phyloP scores from a whole-genome alignment of 2,888 invertebrate species.

The Rhorus exstirpatorius region DNA sequence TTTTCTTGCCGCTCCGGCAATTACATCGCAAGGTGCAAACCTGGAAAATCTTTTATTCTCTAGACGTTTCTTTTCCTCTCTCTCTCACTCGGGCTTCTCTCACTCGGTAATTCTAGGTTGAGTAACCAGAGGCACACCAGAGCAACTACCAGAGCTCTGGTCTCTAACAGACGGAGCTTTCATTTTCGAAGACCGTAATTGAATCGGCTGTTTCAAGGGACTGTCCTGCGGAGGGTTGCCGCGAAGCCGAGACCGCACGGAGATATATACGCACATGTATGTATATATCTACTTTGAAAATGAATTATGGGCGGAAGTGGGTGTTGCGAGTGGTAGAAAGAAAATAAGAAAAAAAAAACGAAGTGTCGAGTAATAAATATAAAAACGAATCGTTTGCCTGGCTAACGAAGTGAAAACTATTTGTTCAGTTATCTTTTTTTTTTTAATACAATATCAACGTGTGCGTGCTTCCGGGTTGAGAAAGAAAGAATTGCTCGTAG shows the following conservation, averaged over 20 bases:
- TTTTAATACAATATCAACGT: background rate
- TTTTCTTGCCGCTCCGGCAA: constrained; percentile 73
- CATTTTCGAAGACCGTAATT: constrained; percentile 61
- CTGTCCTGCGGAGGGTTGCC: constrained; percentile 29
- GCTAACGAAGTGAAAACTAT: constrained; percentile 57
- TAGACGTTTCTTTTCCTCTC: constrained; percentile 44
- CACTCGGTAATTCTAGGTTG: constrained; percentile 78
- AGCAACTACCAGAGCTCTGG: constrained; percentile 21
- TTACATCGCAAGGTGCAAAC: constrained; percentile 83
- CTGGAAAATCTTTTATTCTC: constrained; percentile 77
- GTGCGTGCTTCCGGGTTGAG: constrained; percentile 29
- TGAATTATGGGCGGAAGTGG: constrained; percentile 70
- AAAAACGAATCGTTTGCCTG: constrained; percentile 64
- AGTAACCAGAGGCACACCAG: constrained; percentile 60
- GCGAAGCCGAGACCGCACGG: constrained; percentile 29
- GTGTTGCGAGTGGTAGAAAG: constrained; percentile 54
- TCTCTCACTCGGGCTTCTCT: constrained; percentile 65
- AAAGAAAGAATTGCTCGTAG: constrained; percentile 14
- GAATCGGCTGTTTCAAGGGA: constrained; percentile 67
- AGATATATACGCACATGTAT: background rate
- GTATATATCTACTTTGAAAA: constrained; percentile 43
- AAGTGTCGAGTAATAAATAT: constrained; percentile 69
- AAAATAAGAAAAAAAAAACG: constrained; percentile 37
- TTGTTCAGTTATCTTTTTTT: constrained; percentile 49
- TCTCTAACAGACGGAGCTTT: constrained; percentile 14